These are phyloP conservation scores for Drosophila takahashii DNA, from an alignment of 1,140 invertebrate species.

Conservation along the genomic window DNA sequence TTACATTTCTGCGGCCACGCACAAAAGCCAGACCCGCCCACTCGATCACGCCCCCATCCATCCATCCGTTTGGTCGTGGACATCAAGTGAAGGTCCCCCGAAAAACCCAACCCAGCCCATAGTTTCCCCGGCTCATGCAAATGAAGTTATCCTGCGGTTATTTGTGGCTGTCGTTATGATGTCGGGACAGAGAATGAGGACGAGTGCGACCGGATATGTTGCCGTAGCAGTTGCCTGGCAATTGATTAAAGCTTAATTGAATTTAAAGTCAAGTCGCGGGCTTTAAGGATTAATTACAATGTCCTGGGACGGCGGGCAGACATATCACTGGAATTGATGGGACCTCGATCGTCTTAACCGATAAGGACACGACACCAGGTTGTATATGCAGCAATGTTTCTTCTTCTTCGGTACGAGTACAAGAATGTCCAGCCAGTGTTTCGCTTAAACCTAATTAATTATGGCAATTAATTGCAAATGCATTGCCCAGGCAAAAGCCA, in stretches of 20 bases:
- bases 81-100: conserved; percentile 3
- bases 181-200: conserved; percentile 31
- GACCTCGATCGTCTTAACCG: conserved; percentile 58
- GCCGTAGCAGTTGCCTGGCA: conserved; percentile 41
- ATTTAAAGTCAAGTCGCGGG: conserved; percentile 58
- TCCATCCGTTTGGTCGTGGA: conserved; percentile 7
- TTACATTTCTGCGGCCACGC: conserved; percentile 39
- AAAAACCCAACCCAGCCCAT: conserved; percentile 7
- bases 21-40: conserved; percentile 47
- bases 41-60: conserved; percentile 14
- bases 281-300: conserved; percentile 63
- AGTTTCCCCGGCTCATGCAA: conserved; percentile 59
- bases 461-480: conserved; percentile 73
- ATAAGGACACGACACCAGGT: conserved; percentile 45
- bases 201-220: conserved; percentile 48
- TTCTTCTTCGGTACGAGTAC: background rate
- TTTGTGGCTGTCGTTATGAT: conserved; percentile 77
- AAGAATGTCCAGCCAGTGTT: conserved; percentile 1
- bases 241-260: conserved; percentile 79
- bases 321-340: conserved; percentile 48
- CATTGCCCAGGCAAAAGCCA: conserved; percentile 44
- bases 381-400: background rate
- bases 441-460: conserved; percentile 75
- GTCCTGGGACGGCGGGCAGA: conserved; percentile 12
- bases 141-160: conserved; percentile 83